These are phyloP conservation scores for Tragelaphus strepsiceros DNA, from an alignment of 2,113 vertebrate genomes.

Conservation along the genomic window DNA sequence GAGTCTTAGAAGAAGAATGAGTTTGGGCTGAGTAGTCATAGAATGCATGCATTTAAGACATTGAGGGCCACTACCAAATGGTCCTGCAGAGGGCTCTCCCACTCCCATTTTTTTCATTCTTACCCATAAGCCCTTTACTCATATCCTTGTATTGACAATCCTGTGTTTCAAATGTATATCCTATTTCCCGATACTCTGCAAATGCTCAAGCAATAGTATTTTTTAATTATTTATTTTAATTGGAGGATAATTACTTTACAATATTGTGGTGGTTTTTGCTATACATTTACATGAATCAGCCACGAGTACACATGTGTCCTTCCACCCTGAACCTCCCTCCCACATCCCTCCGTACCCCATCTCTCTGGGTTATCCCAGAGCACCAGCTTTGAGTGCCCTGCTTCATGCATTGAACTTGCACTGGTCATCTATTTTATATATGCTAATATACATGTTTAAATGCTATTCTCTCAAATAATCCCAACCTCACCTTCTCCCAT, in stretches of 20 bases:
- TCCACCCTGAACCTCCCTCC: not conserved
- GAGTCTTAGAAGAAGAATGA: not conserved
- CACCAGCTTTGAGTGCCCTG: not conserved
- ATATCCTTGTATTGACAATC: not conserved
- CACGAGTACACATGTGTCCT: not conserved
- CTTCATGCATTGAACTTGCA: not conserved
- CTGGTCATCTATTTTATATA: not conserved
- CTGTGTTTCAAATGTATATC: not conserved
- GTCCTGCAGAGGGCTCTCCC: not conserved
- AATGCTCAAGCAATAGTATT: not conserved
- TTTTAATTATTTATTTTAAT: not conserved
- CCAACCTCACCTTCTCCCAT: not conserved
- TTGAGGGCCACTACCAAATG: not conserved
- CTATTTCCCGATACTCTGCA: not conserved
- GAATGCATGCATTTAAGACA: not conserved
- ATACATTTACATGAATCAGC: not conserved
- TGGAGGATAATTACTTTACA: not conserved
- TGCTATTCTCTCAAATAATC: not conserved
- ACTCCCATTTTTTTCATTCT: not conserved
- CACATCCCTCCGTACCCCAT: not conserved
- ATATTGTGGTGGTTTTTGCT: not conserved
- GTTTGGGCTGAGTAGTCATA: not conserved
- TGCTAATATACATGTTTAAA: not conserved
- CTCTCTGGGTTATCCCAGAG: not conserved
- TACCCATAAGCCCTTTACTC: not conserved